Conservation (phyloP, 2,797 vertebrate species). For the Okamejei kenojei region DNA sequence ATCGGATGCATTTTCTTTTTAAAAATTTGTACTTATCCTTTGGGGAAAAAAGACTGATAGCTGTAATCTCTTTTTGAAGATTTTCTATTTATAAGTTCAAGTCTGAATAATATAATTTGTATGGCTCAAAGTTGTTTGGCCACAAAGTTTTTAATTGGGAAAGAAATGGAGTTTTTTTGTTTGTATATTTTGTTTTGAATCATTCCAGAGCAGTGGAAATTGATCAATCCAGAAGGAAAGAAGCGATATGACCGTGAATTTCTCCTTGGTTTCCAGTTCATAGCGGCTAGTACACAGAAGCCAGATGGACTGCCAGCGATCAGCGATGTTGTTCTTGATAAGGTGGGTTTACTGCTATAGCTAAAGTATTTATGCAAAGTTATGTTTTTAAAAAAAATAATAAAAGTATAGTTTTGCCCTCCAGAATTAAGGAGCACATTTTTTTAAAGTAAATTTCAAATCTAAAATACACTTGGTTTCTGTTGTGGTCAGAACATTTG, state of each 20-base stretch:
- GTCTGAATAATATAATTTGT: background rate
- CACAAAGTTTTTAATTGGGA: background rate
- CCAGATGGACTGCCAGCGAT: slow-evolving; percentile 68
- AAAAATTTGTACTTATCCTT: too few species aligned
- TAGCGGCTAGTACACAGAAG: slow-evolving; percentile 65
- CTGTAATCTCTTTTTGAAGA: background rate
- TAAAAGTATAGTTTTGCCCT: background rate
- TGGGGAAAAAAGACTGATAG: background rate
- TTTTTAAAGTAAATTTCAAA: background rate
- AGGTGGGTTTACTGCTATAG: slow-evolving; percentile 52
- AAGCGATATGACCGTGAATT: slow-evolving; percentile 67
- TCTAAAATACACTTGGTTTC: background rate
- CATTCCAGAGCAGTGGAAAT: slow-evolving; percentile 59
- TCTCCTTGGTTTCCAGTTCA: slow-evolving; percentile 65
- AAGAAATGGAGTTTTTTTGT: background rate
- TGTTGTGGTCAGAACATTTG: background rate
- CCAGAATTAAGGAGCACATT: background rate
- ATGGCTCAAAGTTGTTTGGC: background rate
- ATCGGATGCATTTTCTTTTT: background rate
- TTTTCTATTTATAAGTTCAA: background rate
- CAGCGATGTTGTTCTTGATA: slow-evolving; percentile 70
- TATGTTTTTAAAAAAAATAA: background rate
- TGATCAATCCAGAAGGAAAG: slow-evolving; percentile 60
- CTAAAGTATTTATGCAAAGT: background rate
- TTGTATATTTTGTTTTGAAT: slow-evolving; percentile 30